A percentile compares a stretch with the other conserved stretches of the same genome.
Evolutionary conservation across 2,113 vertebrate genomes (phyloP).

Genomic region (Junco hyemalis): DNA sequence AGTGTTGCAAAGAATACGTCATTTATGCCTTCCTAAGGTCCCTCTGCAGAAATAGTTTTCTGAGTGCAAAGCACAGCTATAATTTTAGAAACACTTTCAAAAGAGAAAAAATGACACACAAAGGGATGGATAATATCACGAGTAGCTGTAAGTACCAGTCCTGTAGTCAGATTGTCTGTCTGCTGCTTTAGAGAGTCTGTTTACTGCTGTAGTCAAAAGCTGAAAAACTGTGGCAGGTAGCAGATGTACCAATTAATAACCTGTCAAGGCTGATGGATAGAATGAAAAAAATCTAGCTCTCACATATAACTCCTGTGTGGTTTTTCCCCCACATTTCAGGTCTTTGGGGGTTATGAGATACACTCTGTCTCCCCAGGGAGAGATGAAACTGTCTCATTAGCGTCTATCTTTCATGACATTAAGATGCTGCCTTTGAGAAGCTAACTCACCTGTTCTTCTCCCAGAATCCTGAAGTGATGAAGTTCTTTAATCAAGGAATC

Average conservation of each 20-base stretch:
- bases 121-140: background rate
- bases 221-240: constrained; percentile 58
- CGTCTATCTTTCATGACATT: constrained; percentile 42
- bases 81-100: background rate
- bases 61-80: background rate
- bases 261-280: constrained; percentile 71
- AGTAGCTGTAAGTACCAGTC: background rate
- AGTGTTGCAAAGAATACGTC: background rate
- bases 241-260: constrained; percentile 80
- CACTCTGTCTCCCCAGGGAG: constrained; percentile 39
- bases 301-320: background rate
- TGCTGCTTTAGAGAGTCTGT: constrained; percentile 11
- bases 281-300: constrained; percentile 18
- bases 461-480: constrained; percentile 91
- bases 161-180: background rate
- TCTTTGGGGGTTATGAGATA: constrained; percentile 43
- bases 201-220: constrained; percentile 12
- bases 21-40: background rate
- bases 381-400: constrained; percentile 65
- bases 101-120: background rate
- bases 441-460: constrained; percentile 87
- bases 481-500: constrained; percentile 89
- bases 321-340: constrained; percentile 8
- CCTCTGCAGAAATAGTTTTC: background rate
- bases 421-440: background rate